Evolutionary conservation across 2,888 invertebrate genomes (phyloP), one percentile per base, ranked within the genome.

Genomic region (Netelia inedita): DNA sequence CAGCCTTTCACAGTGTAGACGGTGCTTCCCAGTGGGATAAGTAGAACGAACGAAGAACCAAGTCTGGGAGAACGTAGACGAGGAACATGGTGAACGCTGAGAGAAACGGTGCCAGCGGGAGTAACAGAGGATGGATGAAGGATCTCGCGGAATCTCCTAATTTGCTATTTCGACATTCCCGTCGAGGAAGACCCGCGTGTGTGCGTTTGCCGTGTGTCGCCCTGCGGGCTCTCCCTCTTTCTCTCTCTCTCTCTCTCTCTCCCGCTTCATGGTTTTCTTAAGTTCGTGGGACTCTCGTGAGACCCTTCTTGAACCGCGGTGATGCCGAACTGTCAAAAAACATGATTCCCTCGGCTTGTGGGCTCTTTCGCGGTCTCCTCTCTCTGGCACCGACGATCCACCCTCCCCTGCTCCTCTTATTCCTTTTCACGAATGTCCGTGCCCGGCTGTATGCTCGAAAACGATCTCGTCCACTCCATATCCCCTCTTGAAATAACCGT

Each of bases 121-220:
- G 84, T 55, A 83, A 75, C 82, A 83, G 84, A 84, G 86, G 85
- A 87, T 75, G 84, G 88, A 87, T 86, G 88, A 87, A 87, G 87
- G 88, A 90, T 90, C 88, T 87, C 84, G 84, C 87, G 92, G 93
- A 92, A 93, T 93, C 91, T 92, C 90, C 92, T 93, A 92, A 92
- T 92, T 93, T 92, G 92, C 92, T 93, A 92, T 92, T 92, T 93
- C 91, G 90, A 88, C 92, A 91, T 93, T 93, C 92, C 90, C 1
- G 35, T 35, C 85, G 79, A 88, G 89, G 90, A 90, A 89, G 89
- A 82, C 84, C 43, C 65, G 50, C 21, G 68, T 69, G 59, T 74
- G 85, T 74, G 57, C 69, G 78, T 69, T 75, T 78, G 85, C 57
- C 66, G 71, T 61, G 43, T 66, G 75, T 19, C 35, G 41, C 65